Evolutionary conservation across 2,888 invertebrate species (phyloP).

Genomic region (Rhynchonema sp.): DNA sequence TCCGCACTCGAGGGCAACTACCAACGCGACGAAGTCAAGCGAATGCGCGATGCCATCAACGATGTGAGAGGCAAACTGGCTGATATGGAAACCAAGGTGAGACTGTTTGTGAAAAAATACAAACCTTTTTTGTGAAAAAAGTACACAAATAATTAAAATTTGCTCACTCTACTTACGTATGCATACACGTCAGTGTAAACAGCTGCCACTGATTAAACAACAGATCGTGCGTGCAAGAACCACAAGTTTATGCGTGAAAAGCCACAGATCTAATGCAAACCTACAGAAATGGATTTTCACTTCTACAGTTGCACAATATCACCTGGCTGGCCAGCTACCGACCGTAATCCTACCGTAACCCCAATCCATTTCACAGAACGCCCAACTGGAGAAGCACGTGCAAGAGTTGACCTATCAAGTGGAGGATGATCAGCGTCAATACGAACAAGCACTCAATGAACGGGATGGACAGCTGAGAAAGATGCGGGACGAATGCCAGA

Average conservation of each 20-base stretch:
- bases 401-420: constrained; percentile 17
- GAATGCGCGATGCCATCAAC: constrained; percentile 25
- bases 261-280: no score
- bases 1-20: constrained; percentile 29
- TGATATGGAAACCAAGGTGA: constrained; percentile 30
- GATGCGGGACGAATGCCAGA: constrained; percentile 19
- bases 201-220: no score
- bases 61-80: constrained; percentile 29
- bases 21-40: constrained; percentile 31
- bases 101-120: no score
- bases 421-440: constrained; percentile 30
- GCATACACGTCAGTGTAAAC: no score
- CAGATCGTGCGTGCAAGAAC: no score
- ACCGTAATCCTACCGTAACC: no score
- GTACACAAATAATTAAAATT: no score
- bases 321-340: no score
- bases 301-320: no score
- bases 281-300: no score
- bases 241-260: no score
- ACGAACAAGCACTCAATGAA: constrained; percentile 30
- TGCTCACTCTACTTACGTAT: no score
- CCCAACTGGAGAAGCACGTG: constrained; percentile 28
- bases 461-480: constrained; percentile 18
- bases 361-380: constrained; percentile 30
- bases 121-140: not conserved